Conservation (phyloP, 2,113 vertebrate genomes). For the Ornithorhynchus anatinus region DNA sequence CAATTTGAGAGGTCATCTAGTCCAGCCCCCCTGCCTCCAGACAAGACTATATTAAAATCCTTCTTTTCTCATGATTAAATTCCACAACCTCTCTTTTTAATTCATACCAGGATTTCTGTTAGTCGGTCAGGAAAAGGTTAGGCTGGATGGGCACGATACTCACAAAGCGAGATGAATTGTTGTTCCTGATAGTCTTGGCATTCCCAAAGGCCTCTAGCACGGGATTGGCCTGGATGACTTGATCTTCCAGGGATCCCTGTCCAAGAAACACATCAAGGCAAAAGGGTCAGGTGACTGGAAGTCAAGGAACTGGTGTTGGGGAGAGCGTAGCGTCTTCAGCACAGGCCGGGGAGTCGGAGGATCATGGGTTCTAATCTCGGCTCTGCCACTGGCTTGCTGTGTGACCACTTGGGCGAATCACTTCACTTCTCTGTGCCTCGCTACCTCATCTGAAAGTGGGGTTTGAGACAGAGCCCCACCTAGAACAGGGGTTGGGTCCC, state of each 20-base stretch:
- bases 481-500: no score
- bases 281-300: background rate
- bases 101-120: no score
- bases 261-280: background rate
- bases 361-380: no score
- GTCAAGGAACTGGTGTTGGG: background rate
- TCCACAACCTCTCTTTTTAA: no score
- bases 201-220: conserved; percentile 56
- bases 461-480: no score
- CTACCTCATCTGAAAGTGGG: no score
- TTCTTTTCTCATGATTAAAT: no score
- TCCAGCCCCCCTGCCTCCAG: background rate
- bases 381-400: no score
- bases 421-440: no score
- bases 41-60: background rate
- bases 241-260: conserved; percentile 59
- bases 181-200: conserved; percentile 48
- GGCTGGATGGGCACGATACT: no score
- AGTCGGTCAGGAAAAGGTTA: no score
- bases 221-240: conserved; percentile 56
- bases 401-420: no score
- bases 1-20: background rate
- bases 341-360: background rate
- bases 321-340: background rate
- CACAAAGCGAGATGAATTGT: conserved; percentile 37